Percentiles rank a stretch among this genome's conserved stretches.
Evolutionary conservation across 1,140 invertebrate species (phyloP).

Genomic region (Wasmannia auropunctata): DNA sequence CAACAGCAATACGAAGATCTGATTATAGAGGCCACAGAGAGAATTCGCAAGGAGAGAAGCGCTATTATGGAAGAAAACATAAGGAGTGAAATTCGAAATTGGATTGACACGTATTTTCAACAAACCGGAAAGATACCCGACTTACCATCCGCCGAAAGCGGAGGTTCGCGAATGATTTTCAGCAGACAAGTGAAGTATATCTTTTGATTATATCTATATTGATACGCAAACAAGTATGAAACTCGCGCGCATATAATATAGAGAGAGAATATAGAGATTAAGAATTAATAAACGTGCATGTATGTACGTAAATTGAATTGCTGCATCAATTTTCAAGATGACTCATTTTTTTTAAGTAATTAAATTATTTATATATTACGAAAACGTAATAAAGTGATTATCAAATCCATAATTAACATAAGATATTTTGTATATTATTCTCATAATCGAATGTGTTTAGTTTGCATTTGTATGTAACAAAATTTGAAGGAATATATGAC

Average conservation of each 20-base stretch:
- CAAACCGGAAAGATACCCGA: constrained; percentile 96
- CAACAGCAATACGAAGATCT: constrained; percentile 88
- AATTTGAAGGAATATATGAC: neutral
- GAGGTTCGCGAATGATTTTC: constrained; percentile 93
- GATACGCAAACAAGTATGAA: neutral
- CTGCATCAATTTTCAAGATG: neutral
- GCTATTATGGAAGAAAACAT: constrained; percentile 92
- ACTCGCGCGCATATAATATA: neutral
- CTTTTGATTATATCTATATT: too few species aligned
- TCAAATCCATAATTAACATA: neutral
- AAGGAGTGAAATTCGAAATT: constrained; percentile 93
- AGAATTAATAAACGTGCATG: neutral
- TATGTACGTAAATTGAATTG: neutral
- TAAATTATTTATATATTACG: neutral
- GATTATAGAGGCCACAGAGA: constrained; percentile 86
- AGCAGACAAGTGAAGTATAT: constrained; percentile 88
- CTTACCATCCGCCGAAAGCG: constrained; percentile 95
- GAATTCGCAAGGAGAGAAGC: constrained; percentile 88
- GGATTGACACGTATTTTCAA: constrained; percentile 92
- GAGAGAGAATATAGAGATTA: neutral
- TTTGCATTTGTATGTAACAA: neutral
- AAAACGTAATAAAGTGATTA: neutral
- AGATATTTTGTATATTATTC: neutral
- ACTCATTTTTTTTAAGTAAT: neutral
- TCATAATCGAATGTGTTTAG: neutral